Base-by-base conservation (phyloP, 2,888 invertebrate species). In the Sminthurides aquaticus region DNA sequence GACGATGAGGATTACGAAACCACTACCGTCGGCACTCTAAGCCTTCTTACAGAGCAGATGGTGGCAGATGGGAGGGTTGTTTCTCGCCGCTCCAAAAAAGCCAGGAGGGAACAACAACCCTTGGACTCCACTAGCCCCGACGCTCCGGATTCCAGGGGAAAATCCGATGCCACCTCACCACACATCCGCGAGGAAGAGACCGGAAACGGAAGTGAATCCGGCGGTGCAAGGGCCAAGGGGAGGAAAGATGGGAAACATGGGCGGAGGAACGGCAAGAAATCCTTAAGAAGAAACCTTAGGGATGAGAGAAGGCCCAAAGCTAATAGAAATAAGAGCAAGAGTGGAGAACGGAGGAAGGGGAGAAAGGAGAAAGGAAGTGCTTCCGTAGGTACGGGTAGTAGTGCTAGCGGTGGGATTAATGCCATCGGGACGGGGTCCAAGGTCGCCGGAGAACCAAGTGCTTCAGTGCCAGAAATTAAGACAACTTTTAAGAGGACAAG, bases 331-430 rank as follows among this genome's bases (percentile, higher is more conserved):
- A 66, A 66, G 25, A 67, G 62, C 48, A 66, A 62, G 58, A 66
- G 67, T 60, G 69, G 67, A 11, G 68, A 67, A 59, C 61, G 62
- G 20, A 66, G 67, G 49, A 64, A 68, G 67, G 69, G 66, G 49
- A 60, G 73, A 48, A 66, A 69, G 60, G 67, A 65, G 55, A 62
- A 65, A 65, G 62, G 67, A 52, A 62, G 56, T 15, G 60, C 27
- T 56, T 57, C 28, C 52, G 43, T 5, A 34, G 15, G 15, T 34
- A 34, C 5, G 15, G n/a, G n/a, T n/a, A n/a, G n/a, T n/a, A n/a
- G n/a, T n/a, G n/a, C n/a, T n/a, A n/a, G n/a, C n/a, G n/a, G n/a
- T n/a, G n/a, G n/a, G n/a, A n/a, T n/a, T n/a, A n/a, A n/a, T n/a
- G n/a, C n/a, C n/a, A n/a, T n/a, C n/a, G n/a, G n/a, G n/a, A 34